These are phyloP conservation scores for Euclidia mi DNA, from an alignment of 2,888 invertebrate species.

Conservation along the genomic window DNA sequence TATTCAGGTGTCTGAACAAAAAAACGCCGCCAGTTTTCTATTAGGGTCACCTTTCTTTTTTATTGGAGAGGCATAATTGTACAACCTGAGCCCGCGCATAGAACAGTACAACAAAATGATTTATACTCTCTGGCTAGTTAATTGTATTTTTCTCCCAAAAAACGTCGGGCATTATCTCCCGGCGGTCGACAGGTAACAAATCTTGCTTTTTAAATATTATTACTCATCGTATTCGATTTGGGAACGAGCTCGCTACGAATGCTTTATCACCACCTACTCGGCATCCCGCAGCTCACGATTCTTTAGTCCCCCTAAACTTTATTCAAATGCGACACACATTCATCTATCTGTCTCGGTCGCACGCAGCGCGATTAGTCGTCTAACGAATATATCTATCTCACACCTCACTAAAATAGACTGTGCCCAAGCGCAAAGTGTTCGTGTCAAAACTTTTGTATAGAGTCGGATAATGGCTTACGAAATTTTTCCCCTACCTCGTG, in stretches of 20 bases:
- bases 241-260: constrained; percentile 87
- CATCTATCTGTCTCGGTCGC: constrained; percentile 81
- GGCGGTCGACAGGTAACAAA: constrained; percentile 89
- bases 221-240: constrained; percentile 90
- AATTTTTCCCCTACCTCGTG: constrained; percentile 88
- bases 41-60: constrained; percentile 78
- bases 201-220: constrained; percentile 90
- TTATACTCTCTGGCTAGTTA: constrained; percentile 84
- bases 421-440: constrained; percentile 90
- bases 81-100: constrained; percentile 81
- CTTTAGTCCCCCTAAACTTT: constrained; percentile 88
- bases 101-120: constrained; percentile 81
- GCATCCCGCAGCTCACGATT: constrained; percentile 86
- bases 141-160: constrained; percentile 88
- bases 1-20: constrained; percentile 62
- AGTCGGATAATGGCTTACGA: constrained; percentile 87
- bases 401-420: constrained; percentile 88
- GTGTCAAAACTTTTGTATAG: constrained; percentile 90
- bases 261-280: constrained; percentile 90
- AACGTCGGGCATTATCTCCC: constrained; percentile 84
- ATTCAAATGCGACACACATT: constrained; percentile 87
- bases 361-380: constrained; percentile 71
- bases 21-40: constrained; percentile 70
- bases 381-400: constrained; percentile 78
- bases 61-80: constrained; percentile 78